These are phyloP conservation scores for Ferrisia virgata DNA, from an alignment of 2,888 invertebrate species.

Conservation along the genomic window DNA sequence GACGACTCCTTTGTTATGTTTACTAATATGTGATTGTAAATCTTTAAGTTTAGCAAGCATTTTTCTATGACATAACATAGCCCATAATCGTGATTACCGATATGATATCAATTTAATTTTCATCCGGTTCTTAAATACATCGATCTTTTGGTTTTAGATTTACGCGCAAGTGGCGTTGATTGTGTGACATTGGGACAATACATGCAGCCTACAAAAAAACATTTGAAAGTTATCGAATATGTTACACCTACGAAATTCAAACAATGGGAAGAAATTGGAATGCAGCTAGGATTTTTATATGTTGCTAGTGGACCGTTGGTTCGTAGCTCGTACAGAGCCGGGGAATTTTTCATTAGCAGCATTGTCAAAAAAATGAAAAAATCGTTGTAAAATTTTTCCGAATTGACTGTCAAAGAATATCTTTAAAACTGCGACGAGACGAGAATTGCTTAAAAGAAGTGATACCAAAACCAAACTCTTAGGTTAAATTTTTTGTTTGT, in stretches of 20 bases:
- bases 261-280: constrained; percentile 78
- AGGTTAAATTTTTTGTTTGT: too few species aligned
- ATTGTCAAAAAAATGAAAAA: constrained; percentile 58
- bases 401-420: too few species aligned
- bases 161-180: constrained; percentile 79
- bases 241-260: constrained; percentile 92
- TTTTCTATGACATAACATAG: too few species aligned
- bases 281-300: constrained; percentile 86
- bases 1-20: too few species aligned
- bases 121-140: too few species aligned
- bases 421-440: too few species aligned
- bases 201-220: constrained; percentile 98
- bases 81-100: too few species aligned
- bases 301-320: constrained; percentile 97
- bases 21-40: too few species aligned
- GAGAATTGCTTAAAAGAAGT: too few species aligned
- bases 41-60: too few species aligned
- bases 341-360: constrained; percentile 85
- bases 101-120: too few species aligned
- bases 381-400: background rate
- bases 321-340: constrained; percentile 95
- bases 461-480: too few species aligned
- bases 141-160: constrained; percentile 59
- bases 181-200: constrained; percentile 97
- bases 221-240: constrained; percentile 90